phyloP scores from a whole-genome alignment of 2,888 invertebrate species.

The Salpingus planirostris region DNA sequence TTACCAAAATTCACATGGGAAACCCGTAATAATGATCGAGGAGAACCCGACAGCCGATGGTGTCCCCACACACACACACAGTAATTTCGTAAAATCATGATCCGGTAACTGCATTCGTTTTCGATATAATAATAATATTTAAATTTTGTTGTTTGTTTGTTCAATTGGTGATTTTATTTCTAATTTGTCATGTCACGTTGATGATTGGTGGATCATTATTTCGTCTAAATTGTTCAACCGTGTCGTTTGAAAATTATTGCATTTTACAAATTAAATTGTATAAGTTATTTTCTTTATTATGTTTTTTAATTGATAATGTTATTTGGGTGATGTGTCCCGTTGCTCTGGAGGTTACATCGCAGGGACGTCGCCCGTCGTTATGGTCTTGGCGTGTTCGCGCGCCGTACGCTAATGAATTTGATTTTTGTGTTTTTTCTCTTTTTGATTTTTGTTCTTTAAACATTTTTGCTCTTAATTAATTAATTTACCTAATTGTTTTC shows the following conservation, averaged over 20 bases:
- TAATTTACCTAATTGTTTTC: too few species aligned
- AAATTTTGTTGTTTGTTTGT: too few species aligned
- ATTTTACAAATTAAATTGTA: conserved; percentile 38
- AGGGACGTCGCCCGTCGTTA: conserved; percentile 32
- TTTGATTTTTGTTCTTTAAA: conserved; percentile 37
- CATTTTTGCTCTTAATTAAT: too few species aligned
- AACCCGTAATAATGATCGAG: too few species aligned
- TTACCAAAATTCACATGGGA: too few species aligned
- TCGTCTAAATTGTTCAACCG: conserved; percentile 37
- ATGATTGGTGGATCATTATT: too few species aligned
- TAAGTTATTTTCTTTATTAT: conserved; percentile 34
- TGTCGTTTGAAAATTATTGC: conserved; percentile 23
- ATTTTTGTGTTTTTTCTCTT: conserved; percentile 26
- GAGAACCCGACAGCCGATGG: conserved; percentile 37
- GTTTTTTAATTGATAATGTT: conserved; percentile 29
- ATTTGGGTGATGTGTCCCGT: conserved; percentile 33
- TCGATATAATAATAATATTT: too few species aligned
- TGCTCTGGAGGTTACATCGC: conserved; percentile 37
- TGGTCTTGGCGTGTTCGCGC: conserved; percentile 18
- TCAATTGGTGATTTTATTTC: conserved; percentile 28
- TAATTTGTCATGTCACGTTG: conserved; percentile 32
- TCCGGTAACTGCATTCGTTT: conserved; percentile 39
- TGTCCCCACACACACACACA: too few species aligned
- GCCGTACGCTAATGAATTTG: conserved; percentile 27
- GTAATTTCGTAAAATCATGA: conserved; percentile 18